A percentile compares a stretch with the other conserved stretches of the same genome.
These are phyloP conservation scores for Octopus sinensis DNA, from an alignment of 1,140 invertebrate genomes.

Conservation along the genomic window DNA sequence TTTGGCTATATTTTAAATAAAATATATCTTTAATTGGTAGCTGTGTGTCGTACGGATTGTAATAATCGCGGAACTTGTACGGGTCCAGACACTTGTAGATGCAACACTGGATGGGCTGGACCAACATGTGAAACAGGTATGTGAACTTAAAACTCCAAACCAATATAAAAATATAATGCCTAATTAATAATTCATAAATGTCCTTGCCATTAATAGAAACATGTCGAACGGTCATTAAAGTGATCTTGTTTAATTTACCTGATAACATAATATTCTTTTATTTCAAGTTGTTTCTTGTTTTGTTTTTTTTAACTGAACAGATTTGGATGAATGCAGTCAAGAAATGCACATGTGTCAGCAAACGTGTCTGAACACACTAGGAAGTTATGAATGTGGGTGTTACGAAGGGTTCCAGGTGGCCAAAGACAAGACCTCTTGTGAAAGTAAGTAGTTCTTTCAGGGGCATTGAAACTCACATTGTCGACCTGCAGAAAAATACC, in stretches of 20 bases:
- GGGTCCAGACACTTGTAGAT: not conserved
- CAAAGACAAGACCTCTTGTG: constrained; percentile 20
- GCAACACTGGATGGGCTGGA: not conserved
- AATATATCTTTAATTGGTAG: not conserved
- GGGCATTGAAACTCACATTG: no score
- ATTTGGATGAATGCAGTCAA: constrained; percentile 69
- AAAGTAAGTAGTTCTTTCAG: constrained; percentile 15
- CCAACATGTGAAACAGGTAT: constrained; percentile 1
- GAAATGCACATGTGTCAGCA: constrained; percentile 59
- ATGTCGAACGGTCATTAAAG: no score
- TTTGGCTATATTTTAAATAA: not conserved
- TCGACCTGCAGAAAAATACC: no score
- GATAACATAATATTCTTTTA: no score
- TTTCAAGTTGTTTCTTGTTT: no score
- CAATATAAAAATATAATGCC: no score
- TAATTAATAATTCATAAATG: no score
- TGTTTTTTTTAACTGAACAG: constrained; percentile 41
- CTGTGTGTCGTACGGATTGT: not conserved
- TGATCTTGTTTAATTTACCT: no score
- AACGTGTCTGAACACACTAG: constrained; percentile 25
- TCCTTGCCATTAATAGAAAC: no score
- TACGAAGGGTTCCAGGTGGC: constrained; percentile 17
- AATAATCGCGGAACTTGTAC: not conserved
- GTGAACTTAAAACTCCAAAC: not conserved
- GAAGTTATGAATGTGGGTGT: constrained; percentile 24